Percentiles rank a stretch among this genome's conserved stretches.
These are phyloP conservation scores for Diplogasteroides magnus DNA, from an alignment of 1,140 invertebrate genomes.

Conservation along the genomic window DNA sequence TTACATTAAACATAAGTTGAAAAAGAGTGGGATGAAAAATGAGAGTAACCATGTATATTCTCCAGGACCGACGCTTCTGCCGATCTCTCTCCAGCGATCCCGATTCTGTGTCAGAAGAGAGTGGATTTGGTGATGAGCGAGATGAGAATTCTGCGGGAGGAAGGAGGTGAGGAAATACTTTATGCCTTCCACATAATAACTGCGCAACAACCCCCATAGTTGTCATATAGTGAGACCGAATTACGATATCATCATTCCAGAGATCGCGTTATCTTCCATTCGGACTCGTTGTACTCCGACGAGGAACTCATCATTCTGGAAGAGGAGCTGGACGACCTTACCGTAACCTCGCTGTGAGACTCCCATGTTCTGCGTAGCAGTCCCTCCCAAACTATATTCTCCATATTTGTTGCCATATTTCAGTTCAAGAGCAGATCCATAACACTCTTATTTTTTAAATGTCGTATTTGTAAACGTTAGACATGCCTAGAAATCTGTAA, in stretches of 20 bases:
- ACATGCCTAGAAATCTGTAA: no score
- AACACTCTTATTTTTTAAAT: no score
- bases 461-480: no score
- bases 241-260: slow-evolving; percentile 9
- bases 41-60: slow-evolving; percentile 6
- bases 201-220: neutral
- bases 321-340: slow-evolving; percentile 14
- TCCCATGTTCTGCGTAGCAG: no score
- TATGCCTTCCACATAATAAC: neutral
- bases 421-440: no score
- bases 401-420: no score
- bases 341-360: neutral
- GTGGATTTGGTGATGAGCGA: slow-evolving; percentile 6
- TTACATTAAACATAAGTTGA: no score
- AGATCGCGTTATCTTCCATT: slow-evolving; percentile 11
- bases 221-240: neutral
- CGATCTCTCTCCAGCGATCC: slow-evolving; percentile 12
- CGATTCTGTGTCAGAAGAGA: slow-evolving; percentile 24
- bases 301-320: slow-evolving; percentile 25
- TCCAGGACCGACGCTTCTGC: slow-evolving; percentile 13
- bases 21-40: no score
- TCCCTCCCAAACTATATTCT: no score
- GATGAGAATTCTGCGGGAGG: neutral
- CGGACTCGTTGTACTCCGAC: slow-evolving; percentile 21
- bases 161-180: neutral